Evolutionary conservation across 2,113 vertebrate genomes (phyloP), one percentile per base, ranked within the genome.

Genomic region (Chinchilla lanigera): DNA sequence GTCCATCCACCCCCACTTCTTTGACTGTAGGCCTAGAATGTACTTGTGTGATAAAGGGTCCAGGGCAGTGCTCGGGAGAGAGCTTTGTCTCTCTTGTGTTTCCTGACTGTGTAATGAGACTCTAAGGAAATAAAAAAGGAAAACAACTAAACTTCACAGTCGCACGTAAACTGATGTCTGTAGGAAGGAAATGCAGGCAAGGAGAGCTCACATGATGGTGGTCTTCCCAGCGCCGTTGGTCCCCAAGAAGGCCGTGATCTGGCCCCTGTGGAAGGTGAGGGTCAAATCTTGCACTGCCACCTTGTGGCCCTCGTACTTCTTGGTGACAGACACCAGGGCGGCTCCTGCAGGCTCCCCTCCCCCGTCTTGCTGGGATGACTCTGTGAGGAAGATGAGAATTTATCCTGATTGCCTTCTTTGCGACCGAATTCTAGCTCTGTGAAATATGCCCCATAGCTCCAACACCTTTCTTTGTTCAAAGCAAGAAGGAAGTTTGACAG

Each of bases 221-320:
- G 98, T 98, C 91, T 99, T 99, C 83, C 98, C 98, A 26, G 98
- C 98, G 5, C 98, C 98, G 0, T 99, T 99, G 50, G 98, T 96
- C 11, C 98, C 99, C 96, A 99, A 80, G 33, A 99, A 94, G 0
- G 98, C 98, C 0, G 98, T 98, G 98, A 99, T 98, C 89, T 99
- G 98, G 82, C 95, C 98, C 63, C 88, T 97, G 7, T 95, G 94
- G 95, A 99, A 99, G 88, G 97, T 97, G 84, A 99, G 94, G 22
- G 78, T 99, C 93, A 99, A 98, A 78, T 98, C 97, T 88, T 95
- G 97, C 47, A 99, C 60, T 9, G 97, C 98, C 0, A 60, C 94
- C 52, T 97, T 97, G 86, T 91, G 88, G 3, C 44, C 86, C 28
- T 41, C 0, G 0, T 98, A 98, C 22, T 98, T 95, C 92, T 98